phyloP scores from a whole-genome alignment of 2,797 vertebrate genomes.

The Lagorchestes hirsutus region DNA sequence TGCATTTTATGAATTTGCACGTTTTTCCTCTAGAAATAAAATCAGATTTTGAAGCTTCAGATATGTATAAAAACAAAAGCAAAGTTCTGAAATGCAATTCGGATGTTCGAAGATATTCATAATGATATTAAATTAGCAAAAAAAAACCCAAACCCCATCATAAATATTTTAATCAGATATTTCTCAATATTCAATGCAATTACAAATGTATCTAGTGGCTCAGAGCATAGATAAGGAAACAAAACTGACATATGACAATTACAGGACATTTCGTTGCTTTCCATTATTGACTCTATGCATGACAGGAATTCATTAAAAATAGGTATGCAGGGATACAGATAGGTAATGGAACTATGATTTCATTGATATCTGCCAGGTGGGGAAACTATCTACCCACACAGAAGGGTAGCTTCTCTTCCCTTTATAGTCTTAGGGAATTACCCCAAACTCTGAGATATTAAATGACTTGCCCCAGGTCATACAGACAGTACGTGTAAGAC shows the following conservation, averaged over 20 bases:
- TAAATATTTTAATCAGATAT: background rate
- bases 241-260: background rate
- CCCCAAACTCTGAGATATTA: background rate
- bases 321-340: background rate
- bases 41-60: constrained; percentile 55
- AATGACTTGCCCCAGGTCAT: background rate
- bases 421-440: background rate
- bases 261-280: background rate
- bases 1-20: constrained; percentile 13
- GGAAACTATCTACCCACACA: background rate
- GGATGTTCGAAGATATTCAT: constrained; percentile 7
- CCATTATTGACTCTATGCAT: background rate
- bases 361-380: background rate
- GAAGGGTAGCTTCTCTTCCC: background rate
- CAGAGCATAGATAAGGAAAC: background rate
- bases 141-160: background rate
- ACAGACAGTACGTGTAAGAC: background rate
- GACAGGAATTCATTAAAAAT: background rate
- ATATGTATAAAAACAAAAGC: constrained; percentile 11
- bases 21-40: constrained; percentile 39
- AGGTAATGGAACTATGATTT: background rate
- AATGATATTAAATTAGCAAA: background rate
- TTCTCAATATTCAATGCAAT: background rate
- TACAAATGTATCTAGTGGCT: background rate
- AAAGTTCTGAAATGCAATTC: background rate